Base-by-base conservation (phyloP, 2,888 invertebrate genomes). In the Drosophila tanythrix region DNA sequence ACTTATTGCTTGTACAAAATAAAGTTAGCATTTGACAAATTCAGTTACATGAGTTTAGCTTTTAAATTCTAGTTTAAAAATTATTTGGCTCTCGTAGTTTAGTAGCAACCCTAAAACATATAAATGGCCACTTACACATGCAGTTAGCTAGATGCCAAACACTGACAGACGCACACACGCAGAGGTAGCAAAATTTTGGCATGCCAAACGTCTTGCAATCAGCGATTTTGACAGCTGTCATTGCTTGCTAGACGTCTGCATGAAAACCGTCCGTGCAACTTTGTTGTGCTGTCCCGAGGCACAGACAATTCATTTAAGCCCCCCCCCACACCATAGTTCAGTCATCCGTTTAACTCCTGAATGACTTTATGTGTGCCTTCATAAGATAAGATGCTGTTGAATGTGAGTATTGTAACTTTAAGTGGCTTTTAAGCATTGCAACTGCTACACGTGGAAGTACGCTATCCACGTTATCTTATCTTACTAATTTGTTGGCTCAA, bases 151-250 rank as follows among this genome's bases (percentile, higher is more conserved):
- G 52, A 76, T 46, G 53, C 33, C 52, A 70, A 68, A 62, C 15
- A 8, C 53, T 56, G 74, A 74, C 65, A 70, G 68, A 43, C 33
- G 43, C 29, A 60, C 38, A 57, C 8, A 57, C 21, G 29, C 43
- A 68, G 53, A 74, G 67, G 66, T 73, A 43, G 43, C 51, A 70
- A 59, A 70, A 73, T 70, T 69, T 84, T 73, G 84, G 79, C 72
- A 79, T 81, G 59, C 61, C 61, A 71, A 89, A 74, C 67, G 67
- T 81, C 70, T 83, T 83, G 81, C 82, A 77, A 72, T 79, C 67
- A 79, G 68, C 77, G 76, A 74, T 86, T 88, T 83, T 88, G 86
- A 86, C 86, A 86, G 88, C 88, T 86, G 88, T 86, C 88, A 80
- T 79, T 88, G 84, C 56, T 38, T 43, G 56, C 59, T 55, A 80